Evolutionary conservation across 2,888 invertebrate species (phyloP).

Genomic region (Cosmia pyralina): DNA sequence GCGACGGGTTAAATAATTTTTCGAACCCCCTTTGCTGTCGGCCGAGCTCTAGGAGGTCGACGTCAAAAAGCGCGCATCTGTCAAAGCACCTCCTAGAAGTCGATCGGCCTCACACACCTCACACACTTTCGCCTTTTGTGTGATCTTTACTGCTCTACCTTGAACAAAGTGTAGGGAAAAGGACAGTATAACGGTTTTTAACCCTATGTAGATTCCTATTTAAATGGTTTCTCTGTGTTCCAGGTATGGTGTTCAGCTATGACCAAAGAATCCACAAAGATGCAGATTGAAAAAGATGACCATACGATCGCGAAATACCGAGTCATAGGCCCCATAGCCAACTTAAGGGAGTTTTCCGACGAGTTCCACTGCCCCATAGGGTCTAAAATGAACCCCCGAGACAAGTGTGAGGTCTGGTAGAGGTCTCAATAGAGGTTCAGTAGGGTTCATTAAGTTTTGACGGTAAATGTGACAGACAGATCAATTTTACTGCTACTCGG

Average conservation of each 20-base stretch:
- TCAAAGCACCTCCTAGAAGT: no score
- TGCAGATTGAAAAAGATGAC: constrained; percentile 97
- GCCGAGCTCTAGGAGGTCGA: no score
- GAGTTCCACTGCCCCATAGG: constrained; percentile 94
- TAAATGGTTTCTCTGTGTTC: constrained; percentile 2
- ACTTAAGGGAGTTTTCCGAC: constrained; percentile 94
- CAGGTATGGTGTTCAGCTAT: constrained; percentile 97
- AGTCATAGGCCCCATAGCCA: constrained; percentile 96
- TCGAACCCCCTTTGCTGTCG: no score
- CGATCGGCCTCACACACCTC: no score
- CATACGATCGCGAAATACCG: constrained; percentile 97
- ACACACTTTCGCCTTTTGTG: no score
- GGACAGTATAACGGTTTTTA: neutral
- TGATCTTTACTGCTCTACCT: no score
- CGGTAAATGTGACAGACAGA: constrained; percentile 40
- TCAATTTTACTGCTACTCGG: neutral
- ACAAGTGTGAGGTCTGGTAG: constrained; percentile 97
- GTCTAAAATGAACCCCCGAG: constrained; percentile 95
- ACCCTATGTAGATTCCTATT: neutral
- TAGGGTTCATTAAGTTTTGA: constrained; percentile 14
- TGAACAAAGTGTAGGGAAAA: no score
- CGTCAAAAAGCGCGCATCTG: no score
- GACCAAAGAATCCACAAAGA: constrained; percentile 95
- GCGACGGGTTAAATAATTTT: no score
- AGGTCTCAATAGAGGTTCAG: constrained; percentile 24